These are phyloP conservation scores for Diceros bicornis DNA, from an alignment of 2,797 vertebrate genomes.

Conservation along the genomic window DNA sequence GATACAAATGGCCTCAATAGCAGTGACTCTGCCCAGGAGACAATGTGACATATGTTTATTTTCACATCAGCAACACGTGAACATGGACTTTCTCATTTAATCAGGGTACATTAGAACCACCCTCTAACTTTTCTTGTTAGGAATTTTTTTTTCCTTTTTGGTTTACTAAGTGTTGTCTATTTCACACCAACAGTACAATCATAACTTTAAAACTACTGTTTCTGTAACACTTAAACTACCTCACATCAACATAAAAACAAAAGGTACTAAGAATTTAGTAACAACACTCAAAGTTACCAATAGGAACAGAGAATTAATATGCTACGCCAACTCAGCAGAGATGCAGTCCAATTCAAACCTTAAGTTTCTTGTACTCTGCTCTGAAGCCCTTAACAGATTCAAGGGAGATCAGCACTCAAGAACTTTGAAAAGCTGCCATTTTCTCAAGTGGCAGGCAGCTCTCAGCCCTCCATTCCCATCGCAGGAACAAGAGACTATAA, in stretches of 20 bases:
- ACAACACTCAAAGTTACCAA: neutral
- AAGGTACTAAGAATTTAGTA: neutral
- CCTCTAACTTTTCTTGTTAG: neutral
- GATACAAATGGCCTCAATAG: neutral
- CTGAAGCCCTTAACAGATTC: slow-evolving; percentile 83
- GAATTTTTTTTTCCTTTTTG: neutral
- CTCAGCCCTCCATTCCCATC: slow-evolving; percentile 70
- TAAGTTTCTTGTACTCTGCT: slow-evolving; percentile 74
- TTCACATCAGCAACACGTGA: neutral
- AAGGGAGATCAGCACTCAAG: slow-evolving; percentile 64
- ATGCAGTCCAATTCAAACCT: slow-evolving; percentile 81
- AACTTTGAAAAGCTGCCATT: slow-evolving; percentile 80
- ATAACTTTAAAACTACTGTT: neutral
- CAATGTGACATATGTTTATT: accelerated
- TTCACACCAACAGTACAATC: neutral
- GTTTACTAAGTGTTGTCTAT: neutral
- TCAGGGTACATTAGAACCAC: neutral
- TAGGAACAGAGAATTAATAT: slow-evolving; percentile 73
- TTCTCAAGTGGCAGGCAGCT: slow-evolving; percentile 78
- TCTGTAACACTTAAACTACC: neutral
- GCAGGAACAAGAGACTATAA: neutral
- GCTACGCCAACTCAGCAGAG: slow-evolving; percentile 80
- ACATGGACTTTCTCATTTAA: neutral
- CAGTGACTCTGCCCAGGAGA: neutral
- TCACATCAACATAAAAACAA: neutral